Evolutionary conservation across 2,797 vertebrate genomes (phyloP), one percentile per base, ranked within the genome.

Genomic region (Clamator glandarius): DNA sequence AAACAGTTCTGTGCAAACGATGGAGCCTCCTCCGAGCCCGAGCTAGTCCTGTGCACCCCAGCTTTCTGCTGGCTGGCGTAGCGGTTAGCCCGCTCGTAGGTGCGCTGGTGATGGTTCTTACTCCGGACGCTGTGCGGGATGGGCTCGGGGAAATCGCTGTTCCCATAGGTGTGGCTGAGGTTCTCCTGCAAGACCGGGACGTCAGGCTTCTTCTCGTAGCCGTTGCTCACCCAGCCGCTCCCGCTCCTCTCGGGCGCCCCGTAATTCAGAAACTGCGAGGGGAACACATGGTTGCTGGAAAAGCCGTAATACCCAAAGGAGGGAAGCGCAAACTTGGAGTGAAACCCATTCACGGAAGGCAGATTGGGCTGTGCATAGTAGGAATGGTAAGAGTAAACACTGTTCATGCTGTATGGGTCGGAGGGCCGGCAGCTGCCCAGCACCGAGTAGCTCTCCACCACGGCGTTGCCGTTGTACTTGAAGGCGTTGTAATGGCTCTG

Each of bases 341-440:
- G 99, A 98, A 98, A 99, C 97, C 98, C 98, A 8, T 99, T 99
- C 93, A 99, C 94, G 41, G 98, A 98, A 98, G 98, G 97, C 93
- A 99, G 98, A 97, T 97, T 97, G 97, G 99, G 98, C 98, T 98
- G 99, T 98, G 99, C 99, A 98, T 99, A 99, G 98, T 98, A 99
- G 96, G 98, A 98, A 97, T 99, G 98, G 95, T 98, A 99, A 91
- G 98, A 98, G 96, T 99, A 99, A 89, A 98, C 98, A 88, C 98
- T 98, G 96, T 98, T 99, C 97, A 98, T 97, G 96, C 97, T 98
- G 97, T 99, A 99, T 0, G 98, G 98, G 97, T 99, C 99, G 5
- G 98, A 98, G 96, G 98, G 98, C 96, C 99, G 98, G 97, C 98
- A 98, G 95, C 95, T 98, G 59, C 98, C 98, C 85, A 98, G 97